Evolutionary conservation across 1,140 invertebrate species (phyloP), one percentile per base, ranked within the genome.

Genomic region (Episyrphus balteatus): DNA sequence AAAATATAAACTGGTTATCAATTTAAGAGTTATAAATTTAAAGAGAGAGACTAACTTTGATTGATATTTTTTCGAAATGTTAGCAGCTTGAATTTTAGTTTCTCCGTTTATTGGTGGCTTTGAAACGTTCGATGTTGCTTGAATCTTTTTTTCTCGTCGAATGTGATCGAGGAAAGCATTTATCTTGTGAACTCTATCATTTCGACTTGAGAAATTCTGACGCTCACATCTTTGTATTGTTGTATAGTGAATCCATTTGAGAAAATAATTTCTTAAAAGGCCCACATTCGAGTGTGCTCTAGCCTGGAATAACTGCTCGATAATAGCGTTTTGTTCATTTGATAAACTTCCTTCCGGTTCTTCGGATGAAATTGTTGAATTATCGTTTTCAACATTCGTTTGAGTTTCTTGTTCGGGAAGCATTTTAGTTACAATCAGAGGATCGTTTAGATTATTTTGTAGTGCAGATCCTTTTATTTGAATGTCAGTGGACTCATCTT

Each of bases 141-240:
- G 19, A 54, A 44, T 19, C 52, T 55, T 44, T 51, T 51, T 30
- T 45, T 68, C 63, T 42, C 59, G 54, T 12, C 66, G 52, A 42
- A 71, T 56, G 51, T 66, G 66, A 46, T 70, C 62, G 11, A 71
- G 44, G 46, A 71, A 71, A 0, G 61, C 53, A 48, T 66, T 59
- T 14, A 71, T 70, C 46, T 69, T 68, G 13, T 58, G 56, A 3
- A 55, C 54, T 0, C 66, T 60, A 49, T 57, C 57, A 14, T 42
- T 44, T 10, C 56, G 46, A 15, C 56, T 42, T 5, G 47, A 44
- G 0, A 55, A 48, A 48, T 62, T 55, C 42, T 64, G 56, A 13
- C 56, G 51, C 19, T 63, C 55, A 8, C 65, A 54, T 50, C 59
- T 66, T 39, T 61, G 57, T 15, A 66, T 52, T 39, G 60, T 69